Conservation (phyloP, 2,888 invertebrate species). For the Pseudoips prasinana region DNA sequence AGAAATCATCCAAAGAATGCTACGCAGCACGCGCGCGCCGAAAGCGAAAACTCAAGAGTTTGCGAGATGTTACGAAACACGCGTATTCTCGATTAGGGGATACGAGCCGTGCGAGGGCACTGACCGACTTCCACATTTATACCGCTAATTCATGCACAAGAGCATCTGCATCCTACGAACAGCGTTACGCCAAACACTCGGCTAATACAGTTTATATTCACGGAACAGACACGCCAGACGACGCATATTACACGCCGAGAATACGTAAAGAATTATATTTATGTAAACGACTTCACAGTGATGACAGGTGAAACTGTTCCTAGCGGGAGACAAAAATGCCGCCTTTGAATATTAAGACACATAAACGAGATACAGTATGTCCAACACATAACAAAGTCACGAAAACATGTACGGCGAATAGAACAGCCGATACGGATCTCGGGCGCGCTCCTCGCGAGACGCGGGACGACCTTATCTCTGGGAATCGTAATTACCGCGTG, state of each 20-base stretch:
- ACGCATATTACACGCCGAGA: slow-evolving; percentile 53
- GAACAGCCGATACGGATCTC: slow-evolving; percentile 53
- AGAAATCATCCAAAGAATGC: slow-evolving; percentile 51
- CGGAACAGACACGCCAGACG: slow-evolving; percentile 47
- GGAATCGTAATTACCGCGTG: slow-evolving; percentile 74
- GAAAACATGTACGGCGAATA: slow-evolving; percentile 57
- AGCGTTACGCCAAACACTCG: slow-evolving; percentile 49
- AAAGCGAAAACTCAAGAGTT: slow-evolving; percentile 69
- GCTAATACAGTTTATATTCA: slow-evolving; percentile 67
- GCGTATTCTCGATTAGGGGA: slow-evolving; percentile 70
- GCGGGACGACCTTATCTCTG: slow-evolving; percentile 50
- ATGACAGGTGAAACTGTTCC: slow-evolving; percentile 70
- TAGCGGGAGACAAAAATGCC: slow-evolving; percentile 57
- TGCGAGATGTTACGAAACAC: slow-evolving; percentile 65
- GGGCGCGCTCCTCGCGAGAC: slow-evolving; percentile 47
- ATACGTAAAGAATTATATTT: slow-evolving; percentile 72
- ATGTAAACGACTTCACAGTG: slow-evolving; percentile 57
- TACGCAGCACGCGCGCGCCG: slow-evolving; percentile 48
- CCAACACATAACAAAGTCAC: slow-evolving; percentile 48
- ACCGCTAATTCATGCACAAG: slow-evolving; percentile 73
- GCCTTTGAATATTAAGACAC: slow-evolving; percentile 57
- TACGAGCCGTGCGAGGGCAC: slow-evolving; percentile 64
- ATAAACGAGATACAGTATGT: slow-evolving; percentile 51
- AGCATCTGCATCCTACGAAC: slow-evolving; percentile 65
- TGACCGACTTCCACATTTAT: slow-evolving; percentile 79